Percentiles rank a stretch among this genome's conserved stretches.
These are phyloP conservation scores for Rhodophaea formosa DNA, from an alignment of 2,888 invertebrate species.

Conservation along the genomic window DNA sequence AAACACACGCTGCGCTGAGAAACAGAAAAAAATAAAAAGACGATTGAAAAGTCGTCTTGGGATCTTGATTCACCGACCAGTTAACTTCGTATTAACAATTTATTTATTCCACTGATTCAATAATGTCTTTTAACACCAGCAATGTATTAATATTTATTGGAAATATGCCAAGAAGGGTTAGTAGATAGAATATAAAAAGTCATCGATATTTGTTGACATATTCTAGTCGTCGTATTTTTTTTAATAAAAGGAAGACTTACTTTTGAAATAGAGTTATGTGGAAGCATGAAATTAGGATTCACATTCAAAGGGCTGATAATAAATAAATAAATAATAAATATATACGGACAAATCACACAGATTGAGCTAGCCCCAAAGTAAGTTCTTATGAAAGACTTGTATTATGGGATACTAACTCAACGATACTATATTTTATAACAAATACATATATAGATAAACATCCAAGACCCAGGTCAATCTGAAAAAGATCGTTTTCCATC, in stretches of 20 bases:
- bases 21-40: conserved; percentile 1
- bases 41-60: not conserved
- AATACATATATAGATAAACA: too few relatives aligned
- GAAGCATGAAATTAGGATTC: not conserved
- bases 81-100: conserved; percentile 7
- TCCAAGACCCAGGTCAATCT: too few relatives aligned
- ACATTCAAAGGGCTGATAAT: not conserved
- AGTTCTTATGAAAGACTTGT: too few relatives aligned
- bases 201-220: not conserved
- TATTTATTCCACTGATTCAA: conserved; percentile 10
- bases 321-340: too few relatives aligned
- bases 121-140: conserved; percentile 12
- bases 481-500: too few relatives aligned
- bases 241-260: not conserved
- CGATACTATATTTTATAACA: too few relatives aligned
- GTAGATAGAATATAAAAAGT: conserved; percentile 5
- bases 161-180: conserved; percentile 8
- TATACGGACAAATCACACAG: too few relatives aligned
- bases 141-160: conserved; percentile 12
- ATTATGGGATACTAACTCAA: too few relatives aligned
- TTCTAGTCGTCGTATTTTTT: not conserved
- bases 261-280: not conserved
- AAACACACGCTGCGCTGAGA: not conserved
- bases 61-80: not conserved
- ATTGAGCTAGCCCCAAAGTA: too few relatives aligned